These are phyloP conservation scores for Drusus annulatus DNA, from an alignment of 1,140 invertebrate genomes.

Conservation along the genomic window DNA sequence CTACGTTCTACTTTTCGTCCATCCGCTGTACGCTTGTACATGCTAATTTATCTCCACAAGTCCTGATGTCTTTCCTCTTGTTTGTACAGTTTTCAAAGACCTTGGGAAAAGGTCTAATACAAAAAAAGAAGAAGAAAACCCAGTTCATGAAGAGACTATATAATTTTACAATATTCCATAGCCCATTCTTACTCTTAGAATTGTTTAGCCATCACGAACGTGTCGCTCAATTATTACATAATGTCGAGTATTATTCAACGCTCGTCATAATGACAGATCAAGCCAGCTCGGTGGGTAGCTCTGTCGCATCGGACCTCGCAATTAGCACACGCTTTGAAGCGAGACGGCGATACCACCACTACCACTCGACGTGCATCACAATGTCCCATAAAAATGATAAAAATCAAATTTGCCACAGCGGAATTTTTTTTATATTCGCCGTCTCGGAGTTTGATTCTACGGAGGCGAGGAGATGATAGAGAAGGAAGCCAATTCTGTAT, in stretches of 20 bases:
- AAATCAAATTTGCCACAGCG: constrained; percentile 50
- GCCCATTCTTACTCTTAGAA: not conserved
- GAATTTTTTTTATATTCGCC: constrained; percentile 43
- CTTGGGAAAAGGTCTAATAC: too few species aligned
- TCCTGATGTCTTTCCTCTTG: too few species aligned
- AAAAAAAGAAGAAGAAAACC: too few species aligned
- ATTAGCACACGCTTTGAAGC: constrained; percentile 41
- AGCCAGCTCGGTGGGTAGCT: not conserved
- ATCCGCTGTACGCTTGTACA: too few species aligned
- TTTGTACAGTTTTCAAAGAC: too few species aligned
- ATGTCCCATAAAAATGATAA: constrained; percentile 55
- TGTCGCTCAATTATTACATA: constrained; percentile 18
- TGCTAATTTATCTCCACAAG: too few species aligned
- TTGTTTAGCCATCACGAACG: not conserved
- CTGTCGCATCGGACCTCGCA: constrained; percentile 10
- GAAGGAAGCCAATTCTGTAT: too few species aligned
- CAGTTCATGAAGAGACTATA: too few species aligned
- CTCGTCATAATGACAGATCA: not conserved
- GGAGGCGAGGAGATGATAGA: too few species aligned
- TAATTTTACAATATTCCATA: not conserved
- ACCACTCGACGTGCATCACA: constrained; percentile 32
- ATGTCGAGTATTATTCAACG: constrained; percentile 7
- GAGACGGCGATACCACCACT: constrained; percentile 13
- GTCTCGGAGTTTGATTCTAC: too few species aligned
- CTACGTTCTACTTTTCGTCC: too few species aligned